A percentile compares a stretch with the other conserved stretches of the same genome.
These are phyloP conservation scores for Cheilosia vernalis DNA, from an alignment of 2,888 invertebrate genomes.

Conservation along the genomic window DNA sequence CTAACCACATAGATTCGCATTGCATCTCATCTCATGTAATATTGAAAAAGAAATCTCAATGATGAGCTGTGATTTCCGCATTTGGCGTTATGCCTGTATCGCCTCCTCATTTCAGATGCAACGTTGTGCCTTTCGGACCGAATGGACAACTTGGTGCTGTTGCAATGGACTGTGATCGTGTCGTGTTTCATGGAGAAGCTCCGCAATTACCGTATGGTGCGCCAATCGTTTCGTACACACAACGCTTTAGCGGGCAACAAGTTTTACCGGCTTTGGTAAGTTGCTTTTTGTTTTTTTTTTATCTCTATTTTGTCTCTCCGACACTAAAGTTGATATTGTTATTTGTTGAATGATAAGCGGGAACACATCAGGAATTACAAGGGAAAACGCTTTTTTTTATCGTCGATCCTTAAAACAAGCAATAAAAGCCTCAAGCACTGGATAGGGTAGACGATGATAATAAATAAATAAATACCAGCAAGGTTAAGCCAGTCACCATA, in stretches of 20 bases:
- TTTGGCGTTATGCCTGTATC: slow-evolving; percentile 53
- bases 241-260: slow-evolving; percentile 91
- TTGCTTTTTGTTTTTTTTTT: slow-evolving; percentile 17
- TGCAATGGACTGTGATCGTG: slow-evolving; percentile 91
- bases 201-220: slow-evolving; percentile 91
- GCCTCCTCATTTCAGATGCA: slow-evolving; percentile 83
- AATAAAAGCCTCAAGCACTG: slow-evolving; percentile 23
- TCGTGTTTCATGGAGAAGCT: slow-evolving; percentile 91
- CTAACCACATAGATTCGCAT: slow-evolving; percentile 34
- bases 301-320: slow-evolving; percentile 10
- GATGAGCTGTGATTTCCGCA: slow-evolving; percentile 70
- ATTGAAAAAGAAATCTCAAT: slow-evolving; percentile 43
- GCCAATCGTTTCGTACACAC: slow-evolving; percentile 91
- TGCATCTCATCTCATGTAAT: slow-evolving; percentile 61
- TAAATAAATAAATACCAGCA: slow-evolving; percentile 45
- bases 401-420: slow-evolving; percentile 7
- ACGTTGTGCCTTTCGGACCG: slow-evolving; percentile 84
- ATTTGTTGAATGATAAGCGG: slow-evolving; percentile 30
- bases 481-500: slow-evolving; percentile 43
- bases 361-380: slow-evolving; percentile 33
- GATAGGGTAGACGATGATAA: slow-evolving; percentile 39
- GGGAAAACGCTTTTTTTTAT: slow-evolving; percentile 37
- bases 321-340: slow-evolving; percentile 20
- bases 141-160: slow-evolving; percentile 85
- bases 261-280: slow-evolving; percentile 90